Base-by-base conservation (phyloP, 1,140 invertebrate genomes). In the Drosophila varians region DNA sequence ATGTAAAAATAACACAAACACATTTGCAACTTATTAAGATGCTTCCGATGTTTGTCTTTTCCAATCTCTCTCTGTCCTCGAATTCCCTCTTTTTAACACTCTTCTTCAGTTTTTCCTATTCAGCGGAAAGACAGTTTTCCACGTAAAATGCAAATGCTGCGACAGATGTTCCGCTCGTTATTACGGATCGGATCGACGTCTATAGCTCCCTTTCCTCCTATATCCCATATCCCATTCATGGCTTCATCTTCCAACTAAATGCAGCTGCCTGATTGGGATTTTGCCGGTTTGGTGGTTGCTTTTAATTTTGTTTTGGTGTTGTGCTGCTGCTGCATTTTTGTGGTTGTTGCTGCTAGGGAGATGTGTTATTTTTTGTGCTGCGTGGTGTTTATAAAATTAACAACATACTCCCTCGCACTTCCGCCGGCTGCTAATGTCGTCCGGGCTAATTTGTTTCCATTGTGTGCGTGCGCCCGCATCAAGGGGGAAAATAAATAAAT, bases 1-100 rank as follows among this genome's bases (percentile, higher is more conserved):
- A 87, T 87, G 82, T 87, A 77, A 87, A 87, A 87, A 87, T 87
- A 87, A 87, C 82, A 82, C 80, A 61, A 75, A 84, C 61, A 76
- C 76, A 74, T 87, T 79, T 73, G 66, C 58, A 86, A 62, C 65
- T 51, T 53, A 76, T 56, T 61, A 86, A 57, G 38, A 31, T 53
- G 60, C 56, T 58, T 70, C 55, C 53, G 55, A 62, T 46, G 68
- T 74, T 73, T 45, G 66, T 82, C 68, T 69, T 70, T 74, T 83
- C 51, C 74, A 53, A 58, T 74, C 60, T 54, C 46, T 19, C 42
- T 56, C 53, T 43, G 4, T 18, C 28, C n/a, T n/a, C n/a, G n/a
- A n/a, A n/a, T n/a, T 31, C 54, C 38, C 26, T 25, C 28, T 9
- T 28, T 25, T n/a, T n/a, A n/a, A n/a, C n/a, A n/a, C n/a, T n/a